phyloP scores from a whole-genome alignment of 2,797 vertebrate genomes.

The Tragelaphus oryx region DNA sequence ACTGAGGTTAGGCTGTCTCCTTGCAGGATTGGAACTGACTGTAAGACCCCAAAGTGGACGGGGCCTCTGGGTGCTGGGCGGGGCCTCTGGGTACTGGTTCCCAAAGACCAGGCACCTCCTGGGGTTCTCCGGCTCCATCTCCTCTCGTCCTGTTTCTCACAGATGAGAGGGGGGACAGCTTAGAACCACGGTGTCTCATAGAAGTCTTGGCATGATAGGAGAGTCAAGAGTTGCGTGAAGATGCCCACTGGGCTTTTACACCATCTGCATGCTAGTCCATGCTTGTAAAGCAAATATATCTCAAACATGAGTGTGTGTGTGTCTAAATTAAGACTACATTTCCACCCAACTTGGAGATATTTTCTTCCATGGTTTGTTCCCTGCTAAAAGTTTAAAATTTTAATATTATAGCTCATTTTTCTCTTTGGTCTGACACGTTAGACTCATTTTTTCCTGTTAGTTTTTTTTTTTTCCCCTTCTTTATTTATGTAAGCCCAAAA shows the following conservation, averaged over 20 bases:
- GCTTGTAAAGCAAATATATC: neutral
- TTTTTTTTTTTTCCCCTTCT: neutral
- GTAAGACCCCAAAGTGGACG: neutral
- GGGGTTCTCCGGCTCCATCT: neutral
- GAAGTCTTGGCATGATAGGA: neutral
- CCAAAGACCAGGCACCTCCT: neutral
- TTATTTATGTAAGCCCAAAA: neutral
- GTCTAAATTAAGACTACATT: neutral
- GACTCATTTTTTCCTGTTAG: neutral
- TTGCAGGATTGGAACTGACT: neutral
- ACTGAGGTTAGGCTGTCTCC: neutral
- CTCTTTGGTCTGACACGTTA: neutral
- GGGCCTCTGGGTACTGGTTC: neutral
- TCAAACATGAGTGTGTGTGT: neutral
- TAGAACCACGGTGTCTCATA: neutral
- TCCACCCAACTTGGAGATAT: neutral
- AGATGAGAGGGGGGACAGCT: rapidly evolving
- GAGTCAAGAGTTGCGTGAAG: neutral
- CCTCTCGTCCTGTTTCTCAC: rapidly evolving
- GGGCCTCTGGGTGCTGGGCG: neutral
- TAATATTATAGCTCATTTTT: neutral
- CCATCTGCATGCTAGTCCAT: neutral
- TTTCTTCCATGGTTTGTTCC: conserved; percentile 17
- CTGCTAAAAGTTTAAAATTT: neutral
- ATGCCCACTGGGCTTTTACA: neutral